Evolutionary conservation across 2,888 invertebrate genomes (phyloP).

Genomic region (Liodrosophila aerea): DNA sequence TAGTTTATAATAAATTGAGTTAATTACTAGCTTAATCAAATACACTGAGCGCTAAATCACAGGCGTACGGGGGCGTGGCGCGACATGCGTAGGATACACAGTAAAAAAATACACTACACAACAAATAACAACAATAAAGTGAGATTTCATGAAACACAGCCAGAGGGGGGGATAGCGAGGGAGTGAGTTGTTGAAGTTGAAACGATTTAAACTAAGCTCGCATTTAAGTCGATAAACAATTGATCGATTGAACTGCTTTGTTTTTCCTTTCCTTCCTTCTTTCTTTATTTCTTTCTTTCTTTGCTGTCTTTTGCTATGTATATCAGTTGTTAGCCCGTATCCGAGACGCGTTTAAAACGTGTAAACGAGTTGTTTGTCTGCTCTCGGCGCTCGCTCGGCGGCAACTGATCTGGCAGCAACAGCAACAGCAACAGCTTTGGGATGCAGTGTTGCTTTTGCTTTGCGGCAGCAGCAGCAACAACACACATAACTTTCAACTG

Average conservation of each 20-base stretch:
- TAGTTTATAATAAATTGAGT: conserved; percentile 29
- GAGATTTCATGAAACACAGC: conserved; percentile 40
- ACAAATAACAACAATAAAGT: conserved; percentile 22
- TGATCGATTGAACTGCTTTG: not conserved
- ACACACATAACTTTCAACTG: conserved; percentile 66
- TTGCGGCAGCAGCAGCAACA: conserved; percentile 30
- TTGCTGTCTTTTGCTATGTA: conserved; percentile 4
- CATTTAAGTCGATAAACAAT: conserved; percentile 26
- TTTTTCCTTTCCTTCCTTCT: not conserved
- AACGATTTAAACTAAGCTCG: conserved; percentile 33
- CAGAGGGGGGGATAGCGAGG: conserved; percentile 34
- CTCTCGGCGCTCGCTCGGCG: conserved; percentile 74
- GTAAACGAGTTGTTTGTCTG: conserved; percentile 60
- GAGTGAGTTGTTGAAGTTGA: conserved; percentile 1
- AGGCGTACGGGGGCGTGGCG: conserved; percentile 44
- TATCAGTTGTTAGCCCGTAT: conserved; percentile 10
- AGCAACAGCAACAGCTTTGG: conserved; percentile 26
- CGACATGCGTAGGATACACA: conserved; percentile 36
- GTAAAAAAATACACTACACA: conserved; percentile 27
- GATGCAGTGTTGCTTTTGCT: conserved; percentile 54
- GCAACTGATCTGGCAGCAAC: conserved; percentile 61
- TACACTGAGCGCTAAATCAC: conserved; percentile 49
- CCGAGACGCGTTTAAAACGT: conserved; percentile 41
- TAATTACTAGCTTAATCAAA: conserved; percentile 39
- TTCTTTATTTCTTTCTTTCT: not conserved